Conservation (phyloP, 37 sponge, comb jelly and placozoan species). For the Mnemiopsis leidyi region DNA sequence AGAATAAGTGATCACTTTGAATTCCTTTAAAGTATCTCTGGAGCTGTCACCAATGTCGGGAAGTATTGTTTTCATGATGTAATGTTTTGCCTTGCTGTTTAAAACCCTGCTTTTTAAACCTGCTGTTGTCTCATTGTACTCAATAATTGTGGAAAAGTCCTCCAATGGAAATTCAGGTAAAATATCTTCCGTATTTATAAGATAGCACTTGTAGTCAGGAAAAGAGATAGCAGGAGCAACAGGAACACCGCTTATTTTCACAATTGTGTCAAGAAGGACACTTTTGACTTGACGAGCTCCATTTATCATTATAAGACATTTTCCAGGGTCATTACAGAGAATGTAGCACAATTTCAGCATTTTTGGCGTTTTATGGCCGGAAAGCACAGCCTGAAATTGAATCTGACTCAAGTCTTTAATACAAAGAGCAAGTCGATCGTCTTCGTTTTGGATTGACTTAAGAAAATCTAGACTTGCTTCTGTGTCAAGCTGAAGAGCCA, state of each 20-base stretch:
- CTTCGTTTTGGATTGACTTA: neutral
- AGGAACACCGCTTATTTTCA: neutral
- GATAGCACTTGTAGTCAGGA: neutral
- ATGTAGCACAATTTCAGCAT: slow-evolving; percentile 8
- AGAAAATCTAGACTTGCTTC: slow-evolving; percentile 29
- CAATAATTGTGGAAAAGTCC: neutral
- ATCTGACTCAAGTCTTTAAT: neutral
- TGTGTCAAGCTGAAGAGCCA: slow-evolving; percentile 13
- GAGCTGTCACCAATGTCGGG: neutral
- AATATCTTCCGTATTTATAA: neutral
- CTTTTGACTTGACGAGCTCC: neutral
- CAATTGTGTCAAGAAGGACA: neutral
- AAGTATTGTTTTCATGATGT: neutral
- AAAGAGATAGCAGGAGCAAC: slow-evolving; percentile 35
- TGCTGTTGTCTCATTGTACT: slow-evolving; percentile 27
- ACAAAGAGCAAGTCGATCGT: neutral
- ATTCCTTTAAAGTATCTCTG: neutral
- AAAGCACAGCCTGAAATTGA: neutral
- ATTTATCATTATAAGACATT: neutral
- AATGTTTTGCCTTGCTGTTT: neutral
- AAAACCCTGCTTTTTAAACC: neutral
- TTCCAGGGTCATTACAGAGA: neutral
- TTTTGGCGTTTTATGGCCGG: slow-evolving; percentile 29
- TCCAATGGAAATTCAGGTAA: neutral
- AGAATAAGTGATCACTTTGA: neutral